Conservation (phyloP, 2,888 invertebrate genomes). For the Maniola hyperantus region DNA sequence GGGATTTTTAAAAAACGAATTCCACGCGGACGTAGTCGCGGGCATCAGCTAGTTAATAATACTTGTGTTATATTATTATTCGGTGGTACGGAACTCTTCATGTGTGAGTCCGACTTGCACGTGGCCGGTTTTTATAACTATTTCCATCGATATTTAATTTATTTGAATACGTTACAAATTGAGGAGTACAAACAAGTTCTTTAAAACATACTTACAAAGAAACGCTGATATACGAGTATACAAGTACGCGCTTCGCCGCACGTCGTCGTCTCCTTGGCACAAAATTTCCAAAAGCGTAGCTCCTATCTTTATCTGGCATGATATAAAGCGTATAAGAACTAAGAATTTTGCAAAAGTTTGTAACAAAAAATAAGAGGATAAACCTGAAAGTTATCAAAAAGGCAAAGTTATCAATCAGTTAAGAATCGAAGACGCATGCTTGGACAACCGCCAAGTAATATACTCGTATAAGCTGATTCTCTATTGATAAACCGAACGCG, state of each 20-base stretch:
- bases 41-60: too few species aligned
- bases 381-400: slow-evolving; percentile 26
- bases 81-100: too few species aligned
- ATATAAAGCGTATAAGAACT: not conserved
- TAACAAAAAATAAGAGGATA: not conserved
- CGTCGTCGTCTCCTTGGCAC: not conserved
- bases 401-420: slow-evolving; percentile 32
- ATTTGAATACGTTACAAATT: not conserved
- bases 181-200: not conserved
- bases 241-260: not conserved
- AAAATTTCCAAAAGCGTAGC: not conserved
- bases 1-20: too few species aligned
- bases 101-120: not conserved
- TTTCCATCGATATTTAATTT: not conserved
- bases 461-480: slow-evolving; percentile 28
- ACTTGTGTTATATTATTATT: too few species aligned
- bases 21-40: too few species aligned
- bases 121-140: too few species aligned
- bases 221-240: not conserved
- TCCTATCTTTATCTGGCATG: not conserved
- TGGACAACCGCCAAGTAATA: slow-evolving; percentile 29
- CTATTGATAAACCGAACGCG: slow-evolving; percentile 19
- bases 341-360: not conserved
- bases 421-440: slow-evolving; percentile 30
- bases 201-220: not conserved